Conservation (phyloP, 2,888 invertebrate genomes). For the Drosophila prolongata region DNA sequence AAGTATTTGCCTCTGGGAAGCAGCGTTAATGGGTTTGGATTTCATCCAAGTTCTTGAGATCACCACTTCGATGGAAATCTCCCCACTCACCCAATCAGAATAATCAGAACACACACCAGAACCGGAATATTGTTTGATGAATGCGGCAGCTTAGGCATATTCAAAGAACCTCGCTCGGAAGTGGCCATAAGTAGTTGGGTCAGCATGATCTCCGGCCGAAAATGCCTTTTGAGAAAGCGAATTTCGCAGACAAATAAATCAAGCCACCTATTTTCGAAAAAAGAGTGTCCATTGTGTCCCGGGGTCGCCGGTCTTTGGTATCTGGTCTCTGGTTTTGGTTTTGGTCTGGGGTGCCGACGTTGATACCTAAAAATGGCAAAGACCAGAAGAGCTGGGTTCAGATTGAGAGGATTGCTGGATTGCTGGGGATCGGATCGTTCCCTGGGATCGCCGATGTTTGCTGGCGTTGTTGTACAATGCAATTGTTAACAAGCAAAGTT, state of each 20-base stretch:
- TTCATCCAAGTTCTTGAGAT: constrained; percentile 15
- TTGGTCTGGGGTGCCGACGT: constrained; percentile 68
- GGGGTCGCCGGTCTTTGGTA: constrained; percentile 36
- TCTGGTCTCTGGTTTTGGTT: constrained; percentile 22
- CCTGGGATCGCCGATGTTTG: constrained; percentile 36
- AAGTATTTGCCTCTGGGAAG: constrained; percentile 10
- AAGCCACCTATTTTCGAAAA: constrained; percentile 78
- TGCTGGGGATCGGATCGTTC: constrained; percentile 25
- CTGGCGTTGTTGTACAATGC: constrained; percentile 73
- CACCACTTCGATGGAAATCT: constrained; percentile 17
- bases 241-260: constrained; percentile 82
- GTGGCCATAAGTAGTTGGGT: constrained; percentile 65
- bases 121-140: constrained; percentile 29
- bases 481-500: constrained; percentile 81
- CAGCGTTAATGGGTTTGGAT: constrained; percentile 2
- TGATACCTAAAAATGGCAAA: constrained; percentile 70
- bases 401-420: constrained; percentile 65
- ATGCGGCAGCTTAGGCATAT: constrained; percentile 59
- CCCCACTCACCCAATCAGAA: constrained; percentile 4
- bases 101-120: constrained; percentile 22
- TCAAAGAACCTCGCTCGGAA: constrained; percentile 57
- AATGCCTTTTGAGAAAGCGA: constrained; percentile 79
- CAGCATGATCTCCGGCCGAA: constrained; percentile 53
- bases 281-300: constrained; percentile 75
- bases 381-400: constrained; percentile 45